Evolutionary conservation across 2,797 vertebrate species (phyloP).

Genomic region (Vireo griseus): DNA sequence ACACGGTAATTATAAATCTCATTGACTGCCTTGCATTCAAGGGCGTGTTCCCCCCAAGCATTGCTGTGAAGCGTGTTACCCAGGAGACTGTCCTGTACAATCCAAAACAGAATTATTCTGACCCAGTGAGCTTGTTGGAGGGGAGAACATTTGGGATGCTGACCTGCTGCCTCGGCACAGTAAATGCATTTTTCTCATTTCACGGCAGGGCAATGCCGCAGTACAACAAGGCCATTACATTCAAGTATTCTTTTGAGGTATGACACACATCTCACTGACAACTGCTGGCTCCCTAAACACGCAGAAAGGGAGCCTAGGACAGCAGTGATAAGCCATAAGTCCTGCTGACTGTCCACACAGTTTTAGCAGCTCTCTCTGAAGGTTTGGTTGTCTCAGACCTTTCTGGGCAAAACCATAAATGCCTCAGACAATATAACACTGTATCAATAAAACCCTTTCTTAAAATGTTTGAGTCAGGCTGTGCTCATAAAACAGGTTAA

Average conservation of each 20-base stretch:
- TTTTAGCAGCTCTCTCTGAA: not conserved
- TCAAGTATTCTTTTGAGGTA: constrained; percentile 8
- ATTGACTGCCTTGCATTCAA: constrained; percentile 45
- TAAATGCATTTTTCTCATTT: constrained; percentile 39
- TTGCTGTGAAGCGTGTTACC: constrained; percentile 25
- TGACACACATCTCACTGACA: not conserved
- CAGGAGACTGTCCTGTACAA: constrained; percentile 31
- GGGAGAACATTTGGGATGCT: constrained; percentile 28
- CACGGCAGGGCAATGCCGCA: not conserved
- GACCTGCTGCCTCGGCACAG: not conserved
- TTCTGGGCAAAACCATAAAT: not conserved
- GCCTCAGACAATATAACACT: not conserved
- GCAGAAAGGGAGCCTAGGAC: not conserved
- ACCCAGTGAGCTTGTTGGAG: constrained; percentile 22
- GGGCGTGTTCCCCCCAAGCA: constrained; percentile 9
- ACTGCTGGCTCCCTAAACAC: not conserved
- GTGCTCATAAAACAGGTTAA: not conserved
- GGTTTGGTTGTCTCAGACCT: not conserved
- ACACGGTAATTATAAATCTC: constrained; percentile 49
- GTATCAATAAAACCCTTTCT: not conserved
- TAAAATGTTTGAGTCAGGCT: not conserved
- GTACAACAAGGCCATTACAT: not conserved
- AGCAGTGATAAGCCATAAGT: not conserved
- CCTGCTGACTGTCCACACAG: not conserved
- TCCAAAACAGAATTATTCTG: constrained; percentile 42